Base-by-base conservation (phyloP, 2,888 invertebrate genomes). In the Himalopsyche kuldschensis region DNA sequence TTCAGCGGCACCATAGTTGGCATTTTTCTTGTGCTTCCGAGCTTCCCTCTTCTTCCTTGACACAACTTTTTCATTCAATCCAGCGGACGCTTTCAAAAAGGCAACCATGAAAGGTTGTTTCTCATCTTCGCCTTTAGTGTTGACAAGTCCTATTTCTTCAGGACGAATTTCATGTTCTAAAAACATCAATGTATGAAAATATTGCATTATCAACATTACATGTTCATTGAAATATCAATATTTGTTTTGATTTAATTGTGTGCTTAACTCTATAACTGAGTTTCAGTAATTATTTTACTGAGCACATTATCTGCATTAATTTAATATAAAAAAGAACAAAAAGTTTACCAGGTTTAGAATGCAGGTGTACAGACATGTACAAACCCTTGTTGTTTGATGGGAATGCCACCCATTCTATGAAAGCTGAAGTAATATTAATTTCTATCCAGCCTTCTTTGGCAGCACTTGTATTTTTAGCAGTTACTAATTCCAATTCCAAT, bases 31-130 rank as follows among this genome's bases (percentile, higher is more conserved):
- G 87, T 92, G 91, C 87, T 93, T 92, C 89, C 90, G 92, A 84
- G 91, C 94, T 89, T 90, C 93, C 83, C 90, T 92, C 89, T 93
- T 93, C 87, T 94, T 90, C 87, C 94, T 90, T 84, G 94, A 91
- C 86, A 92, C 91, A 0, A 91, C 90, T 87, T 93, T 89, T 90
- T 89, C 84, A 27, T 84, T 86, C 3, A 92, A 90, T 84, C 90
- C 91, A 0, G 93, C 92, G 0, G 93, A 93, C 84, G 93, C 95
- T 89, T 95, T 95, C 88, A 97, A 94, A 89, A 97, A 98, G 0
- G 96, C 97, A 11, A 98, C 97, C 93, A 98, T 93, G 89, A 98
- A 98, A 0, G 98, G 97, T 88, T 97, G 97, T 87, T 95, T 95
- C 86, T 97, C 96, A 87, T 96, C 96, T 85, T 94, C 93, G 0